Percentiles rank a stretch among this genome's conserved stretches.
phyloP scores from a whole-genome alignment of 2,888 invertebrate species.

The Parasteatoda lunata region DNA sequence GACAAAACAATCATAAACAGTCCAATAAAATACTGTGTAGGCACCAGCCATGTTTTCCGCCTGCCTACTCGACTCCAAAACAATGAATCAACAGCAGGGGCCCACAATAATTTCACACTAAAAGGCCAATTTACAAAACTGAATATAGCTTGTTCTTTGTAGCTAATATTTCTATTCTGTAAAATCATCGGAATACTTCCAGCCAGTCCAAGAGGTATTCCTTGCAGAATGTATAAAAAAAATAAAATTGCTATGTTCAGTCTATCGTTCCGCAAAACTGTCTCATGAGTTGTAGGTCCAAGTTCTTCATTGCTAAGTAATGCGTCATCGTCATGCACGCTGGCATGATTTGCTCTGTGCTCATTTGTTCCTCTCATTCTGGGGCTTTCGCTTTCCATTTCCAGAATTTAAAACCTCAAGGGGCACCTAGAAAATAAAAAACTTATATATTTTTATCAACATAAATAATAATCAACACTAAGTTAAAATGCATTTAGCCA shows the following conservation, averaged over 20 bases:
- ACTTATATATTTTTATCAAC: no score
- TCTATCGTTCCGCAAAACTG: slow-evolving; percentile 72
- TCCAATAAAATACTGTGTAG: slow-evolving; percentile 91
- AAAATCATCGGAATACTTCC: slow-evolving; percentile 96
- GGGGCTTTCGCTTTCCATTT: neutral
- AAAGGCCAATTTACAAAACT: slow-evolving; percentile 95
- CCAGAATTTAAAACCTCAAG: neutral
- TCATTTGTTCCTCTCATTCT: neutral
- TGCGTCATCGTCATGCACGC: neutral
- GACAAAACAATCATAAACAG: slow-evolving; percentile 92
- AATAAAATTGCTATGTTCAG: slow-evolving; percentile 88
- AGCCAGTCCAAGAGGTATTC: slow-evolving; percentile 92
- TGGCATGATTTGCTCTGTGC: neutral
- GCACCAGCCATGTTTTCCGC: slow-evolving; percentile 91
- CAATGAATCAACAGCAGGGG: slow-evolving; percentile 96
- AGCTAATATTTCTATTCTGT: slow-evolving; percentile 92
- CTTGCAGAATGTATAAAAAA: slow-evolving; percentile 92
- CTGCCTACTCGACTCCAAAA: slow-evolving; percentile 87
- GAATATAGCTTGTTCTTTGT: slow-evolving; percentile 89
- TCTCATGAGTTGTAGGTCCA: neutral
- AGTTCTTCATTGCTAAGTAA: neutral
- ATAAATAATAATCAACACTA: no score
- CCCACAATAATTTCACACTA: slow-evolving; percentile 95
- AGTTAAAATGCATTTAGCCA: no score
- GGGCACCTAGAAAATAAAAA: no score